phyloP scores from a whole-genome alignment of 2,888 invertebrate species.

The Amblyteles armatorius region DNA sequence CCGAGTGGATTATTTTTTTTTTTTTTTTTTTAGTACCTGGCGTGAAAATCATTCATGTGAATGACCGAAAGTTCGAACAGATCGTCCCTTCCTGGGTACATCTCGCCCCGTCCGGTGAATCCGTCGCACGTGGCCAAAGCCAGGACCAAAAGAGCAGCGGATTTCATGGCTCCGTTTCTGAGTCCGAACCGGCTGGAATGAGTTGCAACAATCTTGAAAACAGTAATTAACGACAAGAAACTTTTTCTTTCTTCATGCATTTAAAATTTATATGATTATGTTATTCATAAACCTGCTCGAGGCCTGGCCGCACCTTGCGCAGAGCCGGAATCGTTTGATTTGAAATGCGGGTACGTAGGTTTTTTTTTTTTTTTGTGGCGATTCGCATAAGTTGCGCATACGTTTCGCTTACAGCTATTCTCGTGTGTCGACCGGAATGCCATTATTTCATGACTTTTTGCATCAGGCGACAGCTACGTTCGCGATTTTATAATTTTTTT shows the following conservation, averaged over 20 bases:
- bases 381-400: background rate
- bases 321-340: background rate
- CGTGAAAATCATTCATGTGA: conserved; percentile 87
- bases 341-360: background rate
- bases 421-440: background rate
- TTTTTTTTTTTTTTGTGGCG: background rate
- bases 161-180: background rate
- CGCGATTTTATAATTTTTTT: background rate
- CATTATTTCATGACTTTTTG: background rate
- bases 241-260: background rate
- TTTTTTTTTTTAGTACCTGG: conserved; percentile 83
- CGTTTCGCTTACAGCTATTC: background rate
- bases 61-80: conserved; percentile 86
- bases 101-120: conserved; percentile 73
- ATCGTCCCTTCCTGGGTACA: conserved; percentile 79
- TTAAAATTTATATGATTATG: background rate
- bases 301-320: background rate
- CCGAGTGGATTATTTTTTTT: background rate
- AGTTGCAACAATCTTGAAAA: background rate
- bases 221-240: background rate
- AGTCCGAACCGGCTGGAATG: background rate
- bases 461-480: background rate
- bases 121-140: conserved; percentile 67
- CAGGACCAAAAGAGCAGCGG: conserved; percentile 13
- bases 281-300: conserved; percentile 11